Percentiles rank a stretch among this genome's conserved stretches.
Evolutionary conservation across 2,797 vertebrate genomes (phyloP).

Genomic region (Natrix natrix): DNA sequence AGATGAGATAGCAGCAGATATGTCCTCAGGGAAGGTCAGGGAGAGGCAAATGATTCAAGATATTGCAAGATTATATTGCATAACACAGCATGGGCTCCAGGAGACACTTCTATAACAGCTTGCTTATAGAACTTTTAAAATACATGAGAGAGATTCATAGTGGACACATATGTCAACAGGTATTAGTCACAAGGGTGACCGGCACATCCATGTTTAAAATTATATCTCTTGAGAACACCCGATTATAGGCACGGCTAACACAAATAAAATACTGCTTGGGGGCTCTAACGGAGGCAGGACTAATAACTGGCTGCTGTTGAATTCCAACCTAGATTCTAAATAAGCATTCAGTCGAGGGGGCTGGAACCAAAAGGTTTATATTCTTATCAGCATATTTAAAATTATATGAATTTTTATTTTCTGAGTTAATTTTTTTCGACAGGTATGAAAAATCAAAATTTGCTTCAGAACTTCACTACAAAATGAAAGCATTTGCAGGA

Average conservation of each 20-base stretch:
- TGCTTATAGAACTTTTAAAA: not conserved
- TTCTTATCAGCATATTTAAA: not conserved
- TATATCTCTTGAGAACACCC: not conserved
- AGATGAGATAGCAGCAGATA: not conserved
- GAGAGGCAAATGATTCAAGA: not conserved
- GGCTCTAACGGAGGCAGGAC: not conserved
- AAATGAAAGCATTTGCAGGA: conserved; percentile 27
- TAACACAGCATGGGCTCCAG: not conserved
- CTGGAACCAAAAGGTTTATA: not conserved
- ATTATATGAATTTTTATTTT: not conserved
- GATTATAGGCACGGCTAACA: not conserved
- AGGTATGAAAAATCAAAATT: not conserved
- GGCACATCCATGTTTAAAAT: not conserved
- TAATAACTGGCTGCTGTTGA: not conserved
- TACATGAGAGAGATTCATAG: not conserved
- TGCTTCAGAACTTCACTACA: conserved; percentile 18
- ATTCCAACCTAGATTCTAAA: not conserved
- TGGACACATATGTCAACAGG: not conserved
- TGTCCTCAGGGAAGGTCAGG: not conserved
- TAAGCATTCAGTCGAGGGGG: not conserved
- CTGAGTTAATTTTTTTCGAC: not conserved
- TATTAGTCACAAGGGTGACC: not conserved
- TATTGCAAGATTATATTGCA: not conserved
- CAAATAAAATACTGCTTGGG: not conserved
- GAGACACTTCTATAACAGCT: not conserved